These are phyloP conservation scores for Amphibalanus amphitrite DNA, from an alignment of 1,140 invertebrate genomes.

Conservation along the genomic window DNA sequence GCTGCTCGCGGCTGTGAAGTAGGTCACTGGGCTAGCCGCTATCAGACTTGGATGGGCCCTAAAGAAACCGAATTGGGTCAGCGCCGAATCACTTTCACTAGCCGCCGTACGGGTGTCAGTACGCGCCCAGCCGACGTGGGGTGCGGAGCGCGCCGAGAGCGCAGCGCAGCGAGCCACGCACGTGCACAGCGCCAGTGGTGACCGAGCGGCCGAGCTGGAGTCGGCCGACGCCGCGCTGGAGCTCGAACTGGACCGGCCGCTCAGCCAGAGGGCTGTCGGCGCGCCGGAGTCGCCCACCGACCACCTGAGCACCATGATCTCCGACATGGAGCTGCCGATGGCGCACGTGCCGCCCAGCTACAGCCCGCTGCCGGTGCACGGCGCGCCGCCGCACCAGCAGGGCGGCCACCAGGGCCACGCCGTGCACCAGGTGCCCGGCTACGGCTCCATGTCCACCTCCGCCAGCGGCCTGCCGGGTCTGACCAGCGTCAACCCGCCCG, in stretches of 20 bases:
- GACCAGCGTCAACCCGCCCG: neutral
- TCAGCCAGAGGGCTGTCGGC: neutral
- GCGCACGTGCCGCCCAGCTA: neutral
- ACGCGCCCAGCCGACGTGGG: neutral
- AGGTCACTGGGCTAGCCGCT: conserved; percentile 5
- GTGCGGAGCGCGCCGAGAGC: neutral
- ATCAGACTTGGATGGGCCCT: neutral
- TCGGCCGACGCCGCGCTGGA: no score
- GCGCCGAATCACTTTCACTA: conserved; percentile 3
- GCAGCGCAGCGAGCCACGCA: neutral
- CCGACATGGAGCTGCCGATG: neutral
- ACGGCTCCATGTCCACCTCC: conserved; percentile 24
- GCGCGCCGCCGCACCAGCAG: conserved; percentile 9
- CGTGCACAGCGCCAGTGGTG: neutral
- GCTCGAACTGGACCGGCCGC: no score
- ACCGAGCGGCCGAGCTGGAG: no score
- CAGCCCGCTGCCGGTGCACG: neutral
- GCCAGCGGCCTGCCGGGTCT: neutral
- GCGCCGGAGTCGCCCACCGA: neutral
- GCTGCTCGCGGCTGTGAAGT: neutral
- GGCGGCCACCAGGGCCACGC: conserved; percentile 21
- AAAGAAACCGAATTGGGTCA: conserved; percentile 6
- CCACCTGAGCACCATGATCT: neutral
- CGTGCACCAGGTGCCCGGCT: conserved; percentile 31
- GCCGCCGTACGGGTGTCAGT: neutral